Base-by-base conservation (phyloP, 2,113 vertebrate genomes). In the Junco hyemalis region DNA sequence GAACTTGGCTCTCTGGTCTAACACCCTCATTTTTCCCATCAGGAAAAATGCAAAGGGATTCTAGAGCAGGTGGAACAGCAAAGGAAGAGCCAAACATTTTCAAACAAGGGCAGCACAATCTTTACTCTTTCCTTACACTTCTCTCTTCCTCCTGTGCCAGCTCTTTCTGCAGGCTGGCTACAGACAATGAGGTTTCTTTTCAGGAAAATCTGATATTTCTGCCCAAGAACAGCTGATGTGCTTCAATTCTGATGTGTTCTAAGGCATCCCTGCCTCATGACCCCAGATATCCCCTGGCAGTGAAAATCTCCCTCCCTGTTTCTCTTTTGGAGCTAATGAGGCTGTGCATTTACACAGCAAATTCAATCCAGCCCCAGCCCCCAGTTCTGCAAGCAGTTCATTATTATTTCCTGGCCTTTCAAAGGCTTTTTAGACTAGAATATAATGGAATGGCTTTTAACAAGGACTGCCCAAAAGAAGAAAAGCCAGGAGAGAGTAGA, bases 341-440 rank as follows among this genome's bases (percentile, higher is more conserved):
- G 81, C 83, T 91, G 76, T 81, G 70, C 92, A 95, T 96, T 96
- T 96, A 87, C 81, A 82, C 86, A 86, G 91, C 71, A 86, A 80
- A 93, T 88, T 60, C 96, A 95, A 82, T 73, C 20, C 86, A 45
- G 70, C 81, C 87, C 11, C 6, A 66, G 42, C 60, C 20, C 33
- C 35, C 66, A 20, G 47, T 18, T 85, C 88, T 91, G 69, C 2
- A 5, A 93, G 78, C 81, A 82, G 48, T 40, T 61, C 92, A 72
- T 95, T 90, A 69, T 95, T 92, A 90, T 92, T 93, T 84, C 77
- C 48, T 64, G 82, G 85, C 92, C 82, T 92, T 95, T 93, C 88
- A 93, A 76, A 96, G 72, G 60, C 65, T 80, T 92, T 94, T 94
- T 78, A 68, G 60, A 72, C 38, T 25, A 4, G 76, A 78, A 90